Evolutionary conservation across 1,140 invertebrate genomes (phyloP).

Genomic region (Drosophila sechellia): DNA sequence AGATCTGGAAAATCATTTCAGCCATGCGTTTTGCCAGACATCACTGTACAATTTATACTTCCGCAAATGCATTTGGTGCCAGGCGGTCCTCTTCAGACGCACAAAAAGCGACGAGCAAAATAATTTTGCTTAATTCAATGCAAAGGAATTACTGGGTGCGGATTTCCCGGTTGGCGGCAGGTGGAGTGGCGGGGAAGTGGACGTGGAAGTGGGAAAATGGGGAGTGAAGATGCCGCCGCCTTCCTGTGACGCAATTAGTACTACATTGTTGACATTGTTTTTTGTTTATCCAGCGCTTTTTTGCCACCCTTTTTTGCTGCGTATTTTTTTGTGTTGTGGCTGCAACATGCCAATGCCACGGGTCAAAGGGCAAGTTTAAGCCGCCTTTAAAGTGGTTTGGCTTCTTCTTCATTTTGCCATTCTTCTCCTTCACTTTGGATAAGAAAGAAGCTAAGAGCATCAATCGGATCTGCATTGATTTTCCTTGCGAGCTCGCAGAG

Average conservation of each 20-base stretch:
- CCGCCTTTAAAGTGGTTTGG: conserved; percentile 55
- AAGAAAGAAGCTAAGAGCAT: not conserved
- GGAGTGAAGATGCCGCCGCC: conserved; percentile 45
- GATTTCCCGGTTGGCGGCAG: conserved; percentile 15
- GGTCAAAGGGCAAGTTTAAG: conserved; percentile 72
- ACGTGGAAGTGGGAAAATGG: not conserved
- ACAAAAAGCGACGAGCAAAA: conserved; percentile 59
- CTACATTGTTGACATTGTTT: conserved; percentile 71
- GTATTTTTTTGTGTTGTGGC: conserved; percentile 26
- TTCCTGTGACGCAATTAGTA: conserved; percentile 77
- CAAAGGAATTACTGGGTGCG: conserved; percentile 32
- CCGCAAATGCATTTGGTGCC: conserved; percentile 64
- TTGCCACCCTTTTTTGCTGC: conserved; percentile 5
- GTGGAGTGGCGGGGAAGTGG: conserved; percentile 2
- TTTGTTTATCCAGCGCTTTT: conserved; percentile 14
- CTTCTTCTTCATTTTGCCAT: conserved; percentile 7
- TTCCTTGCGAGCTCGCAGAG: not conserved
- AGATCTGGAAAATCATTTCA: too few species aligned
- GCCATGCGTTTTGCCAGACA: not conserved
- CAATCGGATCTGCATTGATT: not conserved
- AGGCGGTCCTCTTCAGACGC: conserved; percentile 42
- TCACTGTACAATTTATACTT: conserved; percentile 19
- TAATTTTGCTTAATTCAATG: conserved; percentile 78
- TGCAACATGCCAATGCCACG: conserved; percentile 52
- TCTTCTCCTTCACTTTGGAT: not conserved